These are phyloP conservation scores for Uropsilus gracilis DNA, from an alignment of 2,113 vertebrate genomes.

Conservation along the genomic window DNA sequence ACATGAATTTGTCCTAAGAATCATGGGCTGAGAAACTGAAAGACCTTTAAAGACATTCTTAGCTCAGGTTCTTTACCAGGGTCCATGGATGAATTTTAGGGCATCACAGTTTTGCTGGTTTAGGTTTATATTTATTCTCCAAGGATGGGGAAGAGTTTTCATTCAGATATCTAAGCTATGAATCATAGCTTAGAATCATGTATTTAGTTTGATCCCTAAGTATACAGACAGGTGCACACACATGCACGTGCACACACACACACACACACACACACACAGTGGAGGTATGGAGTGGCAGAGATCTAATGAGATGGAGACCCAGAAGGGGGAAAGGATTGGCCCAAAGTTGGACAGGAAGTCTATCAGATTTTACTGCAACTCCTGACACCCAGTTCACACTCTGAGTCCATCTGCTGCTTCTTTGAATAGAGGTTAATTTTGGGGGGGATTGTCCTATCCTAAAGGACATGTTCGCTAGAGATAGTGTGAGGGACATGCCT, in stretches of 20 bases:
- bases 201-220: background rate
- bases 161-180: background rate
- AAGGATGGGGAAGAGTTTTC: background rate
- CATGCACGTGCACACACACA: background rate
- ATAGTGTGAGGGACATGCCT: too few species aligned
- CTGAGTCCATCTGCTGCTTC: background rate
- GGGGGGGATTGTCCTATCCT: background rate
- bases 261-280: background rate
- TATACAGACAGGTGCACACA: fast-evolving
- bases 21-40: background rate
- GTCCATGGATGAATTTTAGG: background rate
- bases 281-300: background rate
- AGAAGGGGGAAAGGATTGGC: background rate
- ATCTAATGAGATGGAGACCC: too few species aligned
- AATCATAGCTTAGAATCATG: too few species aligned
- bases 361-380: background rate
- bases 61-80: background rate
- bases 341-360: background rate
- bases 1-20: background rate
- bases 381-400: background rate
- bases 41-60: background rate
- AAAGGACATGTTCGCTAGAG: background rate
- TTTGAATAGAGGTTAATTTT: background rate
- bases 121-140: background rate
- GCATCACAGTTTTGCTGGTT: background rate